Evolutionary conservation across 1,140 invertebrate genomes (phyloP).

Genomic region (Schmidtea mediterranea): DNA sequence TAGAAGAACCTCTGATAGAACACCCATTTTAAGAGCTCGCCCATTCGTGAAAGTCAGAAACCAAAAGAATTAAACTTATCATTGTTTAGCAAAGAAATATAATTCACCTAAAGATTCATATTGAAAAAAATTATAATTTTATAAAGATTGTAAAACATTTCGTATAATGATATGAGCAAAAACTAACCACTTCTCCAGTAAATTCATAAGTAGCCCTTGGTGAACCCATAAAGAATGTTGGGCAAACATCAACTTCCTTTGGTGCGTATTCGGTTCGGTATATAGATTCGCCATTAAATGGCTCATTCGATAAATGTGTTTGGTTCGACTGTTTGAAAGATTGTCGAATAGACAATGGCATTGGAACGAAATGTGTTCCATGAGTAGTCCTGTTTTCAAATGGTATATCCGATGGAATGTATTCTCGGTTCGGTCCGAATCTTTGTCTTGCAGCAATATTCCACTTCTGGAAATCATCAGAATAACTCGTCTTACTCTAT

Average conservation of each 20-base stretch:
- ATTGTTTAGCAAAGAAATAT: too few species aligned
- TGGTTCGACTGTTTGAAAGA: slow-evolving; percentile 17
- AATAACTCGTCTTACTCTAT: slow-evolving; percentile 23
- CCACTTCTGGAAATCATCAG: slow-evolving; percentile 21
- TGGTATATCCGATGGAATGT: slow-evolving; percentile 17
- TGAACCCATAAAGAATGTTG: slow-evolving; percentile 14
- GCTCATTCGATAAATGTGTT: slow-evolving; percentile 12
- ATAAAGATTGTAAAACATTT: too few species aligned
- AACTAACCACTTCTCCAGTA: too few species aligned
- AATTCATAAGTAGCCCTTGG: slow-evolving; percentile 9
- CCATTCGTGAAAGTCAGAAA: too few species aligned
- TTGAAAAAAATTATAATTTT: too few species aligned
- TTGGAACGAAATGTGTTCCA: slow-evolving; percentile 18
- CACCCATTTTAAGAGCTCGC: too few species aligned
- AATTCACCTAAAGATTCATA: too few species aligned
- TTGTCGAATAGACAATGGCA: slow-evolving; percentile 9
- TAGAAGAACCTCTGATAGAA: too few species aligned
- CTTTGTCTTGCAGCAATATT: slow-evolving; percentile 12
- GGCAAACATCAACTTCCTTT: slow-evolving; percentile 17
- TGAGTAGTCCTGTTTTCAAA: slow-evolving; percentile 24
- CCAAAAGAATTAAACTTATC: too few species aligned
- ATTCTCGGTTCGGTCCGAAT: slow-evolving; percentile 13
- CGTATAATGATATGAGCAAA: too few species aligned
- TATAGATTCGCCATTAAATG: slow-evolving; percentile 22
- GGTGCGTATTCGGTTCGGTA: slow-evolving; percentile 21